phyloP scores from a whole-genome alignment of 2,888 invertebrate genomes.

The Fragum whitleyi region DNA sequence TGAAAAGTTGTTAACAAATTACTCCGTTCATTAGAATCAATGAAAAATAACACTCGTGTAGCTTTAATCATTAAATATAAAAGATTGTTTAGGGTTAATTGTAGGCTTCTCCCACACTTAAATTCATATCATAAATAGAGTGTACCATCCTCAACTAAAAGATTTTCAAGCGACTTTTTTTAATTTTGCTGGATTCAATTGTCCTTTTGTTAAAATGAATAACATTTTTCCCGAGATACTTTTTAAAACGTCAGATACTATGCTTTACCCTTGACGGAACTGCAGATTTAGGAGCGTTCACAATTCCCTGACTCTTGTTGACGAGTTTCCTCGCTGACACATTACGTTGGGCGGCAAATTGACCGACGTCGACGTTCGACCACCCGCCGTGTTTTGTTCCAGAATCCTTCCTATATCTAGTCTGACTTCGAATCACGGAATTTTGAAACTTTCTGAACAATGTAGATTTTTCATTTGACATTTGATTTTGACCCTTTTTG shows the following conservation, averaged over 20 bases:
- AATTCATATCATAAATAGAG: no score
- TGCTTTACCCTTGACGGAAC: not conserved
- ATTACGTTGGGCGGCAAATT: not conserved
- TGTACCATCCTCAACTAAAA: no score
- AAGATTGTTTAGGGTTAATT: no score
- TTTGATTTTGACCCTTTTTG: not conserved
- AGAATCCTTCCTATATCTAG: slow-evolving; percentile 40
- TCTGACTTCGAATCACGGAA: not conserved
- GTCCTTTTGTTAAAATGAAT: no score
- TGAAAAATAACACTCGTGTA: no score
- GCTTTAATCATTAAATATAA: no score
- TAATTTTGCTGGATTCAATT: no score
- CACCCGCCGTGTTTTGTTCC: slow-evolving; percentile 54
- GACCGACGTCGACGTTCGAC: slow-evolving; percentile 22
- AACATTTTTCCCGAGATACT: no score
- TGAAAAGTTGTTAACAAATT: no score
- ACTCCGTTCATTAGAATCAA: no score
- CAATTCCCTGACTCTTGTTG: not conserved
- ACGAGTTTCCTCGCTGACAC: not conserved
- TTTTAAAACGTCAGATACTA: not conserved
- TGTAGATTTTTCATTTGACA: not conserved
- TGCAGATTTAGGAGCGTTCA: not conserved
- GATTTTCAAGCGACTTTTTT: no score
- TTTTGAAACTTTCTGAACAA: not conserved
- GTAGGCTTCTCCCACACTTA: no score